Conservation (phyloP, 30 jellyfish, hydroid and myxozoan species). For the Rhopilema esculentum region DNA sequence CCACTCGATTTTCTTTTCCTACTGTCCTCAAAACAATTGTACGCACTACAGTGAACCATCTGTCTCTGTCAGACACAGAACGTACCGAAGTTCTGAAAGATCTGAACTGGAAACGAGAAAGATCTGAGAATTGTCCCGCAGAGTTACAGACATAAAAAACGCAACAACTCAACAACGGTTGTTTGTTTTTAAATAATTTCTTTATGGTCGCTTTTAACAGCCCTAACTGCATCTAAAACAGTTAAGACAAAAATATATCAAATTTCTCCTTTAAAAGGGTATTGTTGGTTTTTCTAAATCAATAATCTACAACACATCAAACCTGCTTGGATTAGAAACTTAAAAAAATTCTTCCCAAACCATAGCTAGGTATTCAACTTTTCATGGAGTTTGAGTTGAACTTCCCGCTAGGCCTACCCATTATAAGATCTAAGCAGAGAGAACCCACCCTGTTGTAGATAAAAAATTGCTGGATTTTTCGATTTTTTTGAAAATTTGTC, state of each 20-base stretch:
- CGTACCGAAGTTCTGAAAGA: neutral
- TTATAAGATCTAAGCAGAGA: neutral
- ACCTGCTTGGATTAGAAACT: slow-evolving; percentile 48
- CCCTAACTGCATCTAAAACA: neutral
- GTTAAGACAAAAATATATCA: neutral
- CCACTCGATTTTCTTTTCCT: neutral
- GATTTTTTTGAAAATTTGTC: slow-evolving; percentile 23
- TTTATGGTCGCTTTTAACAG: neutral
- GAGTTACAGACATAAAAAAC: neutral
- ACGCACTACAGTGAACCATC: slow-evolving; percentile 22
- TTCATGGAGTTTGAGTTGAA: slow-evolving; percentile 23
- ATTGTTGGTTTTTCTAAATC: slow-evolving; percentile 41
- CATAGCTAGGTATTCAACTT: slow-evolving; percentile 31
- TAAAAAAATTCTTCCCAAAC: slow-evolving; percentile 11
- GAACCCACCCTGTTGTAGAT: slow-evolving; percentile 6
- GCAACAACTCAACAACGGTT: neutral
- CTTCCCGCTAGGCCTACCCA: neutral
- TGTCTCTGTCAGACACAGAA: neutral
- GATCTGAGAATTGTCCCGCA: slow-evolving; percentile 24
- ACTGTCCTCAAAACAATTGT: slow-evolving; percentile 4
- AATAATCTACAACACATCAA: slow-evolving; percentile 27
- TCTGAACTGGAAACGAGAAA: slow-evolving; percentile 17
- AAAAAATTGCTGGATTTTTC: slow-evolving; percentile 4
- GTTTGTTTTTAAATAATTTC: neutral
- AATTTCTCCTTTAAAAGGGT: neutral